Evolutionary conservation across 2,888 invertebrate genomes (phyloP), one percentile per base, ranked within the genome.

Genomic region (Drosophila maculinotata): DNA sequence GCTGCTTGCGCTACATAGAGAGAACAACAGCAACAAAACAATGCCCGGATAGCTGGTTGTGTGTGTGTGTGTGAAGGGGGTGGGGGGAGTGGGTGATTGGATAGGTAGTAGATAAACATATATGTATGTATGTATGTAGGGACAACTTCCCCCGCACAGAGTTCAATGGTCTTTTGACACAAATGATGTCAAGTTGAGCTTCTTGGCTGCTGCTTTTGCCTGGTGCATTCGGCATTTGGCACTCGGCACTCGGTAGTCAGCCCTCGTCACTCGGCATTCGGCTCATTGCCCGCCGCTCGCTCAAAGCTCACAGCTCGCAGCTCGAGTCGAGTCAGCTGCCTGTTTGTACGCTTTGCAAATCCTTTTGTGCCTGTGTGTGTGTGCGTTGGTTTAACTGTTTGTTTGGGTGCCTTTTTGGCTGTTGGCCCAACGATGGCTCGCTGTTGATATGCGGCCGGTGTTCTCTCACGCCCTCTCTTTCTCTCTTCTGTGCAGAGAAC

Each of bases 151-250:
- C 69, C 81, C 66, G 67, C 72, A 48, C 62, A 84, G 85, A 89
- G 90, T 90, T 91, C 90, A 90, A 90, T 90, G 90, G 89, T 89
- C 91, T 90, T 90, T 90, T 90, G 89, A 90, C 90, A 89, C 84
- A 89, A 90, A 89, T 89, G 89, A 88, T 90, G 90, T 89, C 90
- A 90, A 90, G 90, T 90, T 90, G 89, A 89, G 89, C 84, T 79
- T 79, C 76, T 76, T 65, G 54, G 39, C 44, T 54, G 54, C 57
- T 56, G 53, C 53, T 59, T 41, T 35, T 52, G 60, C 49, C 15
- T 59, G 49, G 15, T 45, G 48, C 56, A 56, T 44, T 69, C 54
- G 44, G 28, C 10, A 15, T 9, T 47, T 23, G 35, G 26, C 15
- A 20, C 2, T 31, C 39, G 28, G 17, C 44, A 10, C 25, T 36